Percentiles rank a stretch among this genome's conserved stretches.
These are phyloP conservation scores for Scartelaos histophorus DNA, from an alignment of 2,113 vertebrate species.

Conservation along the genomic window DNA sequence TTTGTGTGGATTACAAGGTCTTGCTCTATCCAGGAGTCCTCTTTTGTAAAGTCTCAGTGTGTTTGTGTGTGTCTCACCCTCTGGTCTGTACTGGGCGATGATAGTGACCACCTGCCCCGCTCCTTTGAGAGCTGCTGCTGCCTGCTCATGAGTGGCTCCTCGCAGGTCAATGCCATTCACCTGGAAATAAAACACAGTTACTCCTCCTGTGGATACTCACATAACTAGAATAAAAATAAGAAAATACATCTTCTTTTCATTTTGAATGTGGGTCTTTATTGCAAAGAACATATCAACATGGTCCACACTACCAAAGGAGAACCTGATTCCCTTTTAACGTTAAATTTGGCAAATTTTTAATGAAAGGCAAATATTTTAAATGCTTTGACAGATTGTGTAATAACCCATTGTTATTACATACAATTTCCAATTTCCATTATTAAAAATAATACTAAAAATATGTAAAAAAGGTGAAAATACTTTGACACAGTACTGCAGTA, in stretches of 20 bases:
- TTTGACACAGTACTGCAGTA: too few relatives aligned
- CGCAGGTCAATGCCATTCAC: slow-evolving; percentile 95
- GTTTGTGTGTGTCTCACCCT: slow-evolving; percentile 80
- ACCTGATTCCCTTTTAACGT: too few relatives aligned
- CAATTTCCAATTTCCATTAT: too few relatives aligned
- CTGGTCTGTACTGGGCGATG: slow-evolving; percentile 93
- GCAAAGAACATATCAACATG: too few relatives aligned
- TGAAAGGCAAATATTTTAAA: too few relatives aligned
- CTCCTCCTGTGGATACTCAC: not conserved
- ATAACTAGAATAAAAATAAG: not conserved
- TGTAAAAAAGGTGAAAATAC: too few relatives aligned
- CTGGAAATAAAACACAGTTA: slow-evolving; percentile 61
- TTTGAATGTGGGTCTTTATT: not conserved
- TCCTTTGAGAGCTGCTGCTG: slow-evolving; percentile 91
- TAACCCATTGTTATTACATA: too few relatives aligned
- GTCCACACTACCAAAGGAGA: too few relatives aligned
- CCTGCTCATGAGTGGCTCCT: slow-evolving; percentile 93
- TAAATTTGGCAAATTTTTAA: too few relatives aligned
- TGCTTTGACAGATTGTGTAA: too few relatives aligned
- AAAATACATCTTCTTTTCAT: not conserved
- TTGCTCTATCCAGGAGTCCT: not conserved
- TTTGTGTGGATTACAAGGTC: not conserved
- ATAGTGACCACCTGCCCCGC: slow-evolving; percentile 95
- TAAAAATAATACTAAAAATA: too few relatives aligned
- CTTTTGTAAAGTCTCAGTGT: not conserved